A percentile compares a stretch with the other conserved stretches of the same genome.
These are phyloP conservation scores for Galagoides demidoff DNA, from an alignment of 2,797 vertebrate genomes.

Conservation along the genomic window DNA sequence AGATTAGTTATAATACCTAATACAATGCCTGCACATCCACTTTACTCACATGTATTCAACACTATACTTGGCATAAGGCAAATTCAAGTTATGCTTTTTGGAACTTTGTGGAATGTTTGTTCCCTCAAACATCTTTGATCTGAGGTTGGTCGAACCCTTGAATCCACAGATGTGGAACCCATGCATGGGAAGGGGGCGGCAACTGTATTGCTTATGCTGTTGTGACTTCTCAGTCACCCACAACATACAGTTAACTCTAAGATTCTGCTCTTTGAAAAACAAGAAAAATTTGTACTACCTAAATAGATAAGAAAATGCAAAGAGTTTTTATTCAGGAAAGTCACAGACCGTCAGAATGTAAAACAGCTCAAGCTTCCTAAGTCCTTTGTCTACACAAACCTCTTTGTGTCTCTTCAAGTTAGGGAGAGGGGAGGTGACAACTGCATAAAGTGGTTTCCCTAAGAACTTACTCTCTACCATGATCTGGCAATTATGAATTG, in stretches of 20 bases:
- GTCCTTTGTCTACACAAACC: not conserved
- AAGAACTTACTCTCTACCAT: too few relatives aligned
- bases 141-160: not conserved
- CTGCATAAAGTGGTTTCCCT: constrained; percentile 15
- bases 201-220: not conserved
- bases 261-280: not conserved
- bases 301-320: not conserved
- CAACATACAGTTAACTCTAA: not conserved
- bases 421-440: too few relatives aligned
- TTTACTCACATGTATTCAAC: not conserved
- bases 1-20: not conserved
- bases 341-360: not conserved
- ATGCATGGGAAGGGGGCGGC: too few relatives aligned
- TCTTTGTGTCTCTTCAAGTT: not conserved
- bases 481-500: too few relatives aligned
- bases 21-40: not conserved
- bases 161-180: not conserved
- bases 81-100: not conserved
- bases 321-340: constrained; percentile 17
- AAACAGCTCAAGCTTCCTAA: not conserved
- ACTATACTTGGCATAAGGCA: not conserved
- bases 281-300: not conserved
- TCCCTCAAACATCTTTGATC: not conserved
- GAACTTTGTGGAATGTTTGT: not conserved
- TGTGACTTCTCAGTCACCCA: not conserved